Base-by-base conservation (phyloP, 2,113 vertebrate genomes). In the Malurus melanocephalus region DNA sequence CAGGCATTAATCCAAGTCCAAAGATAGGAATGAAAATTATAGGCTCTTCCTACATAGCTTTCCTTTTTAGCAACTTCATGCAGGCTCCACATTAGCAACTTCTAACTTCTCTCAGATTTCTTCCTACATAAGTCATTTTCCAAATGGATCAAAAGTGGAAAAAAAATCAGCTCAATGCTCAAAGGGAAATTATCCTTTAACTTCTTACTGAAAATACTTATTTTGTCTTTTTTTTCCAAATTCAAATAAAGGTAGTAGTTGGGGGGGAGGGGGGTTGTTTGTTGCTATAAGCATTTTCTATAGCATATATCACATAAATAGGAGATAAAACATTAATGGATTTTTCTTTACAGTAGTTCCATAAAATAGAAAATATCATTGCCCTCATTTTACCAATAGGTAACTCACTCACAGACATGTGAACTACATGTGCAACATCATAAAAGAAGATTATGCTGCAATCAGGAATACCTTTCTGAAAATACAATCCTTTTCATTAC, bases 21-120 rank as follows among this genome's bases (percentile, higher is more conserved):
- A 97, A 97, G 95, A 97, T 97, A 97, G 97, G 89, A 95, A 86
- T 93, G 92, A 97, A 97, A 97, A 97, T 97, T 97, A 97, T 92
- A 97, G 96, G 93, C 93, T 97, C 97, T 96, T 97, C 97, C 97
- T 96, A 97, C 97, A 96, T 95, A 92, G 84, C 88, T 92, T 96
- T 96, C 97, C 96, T 96, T 97, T 97, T 96, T 97, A 97, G 96
- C 84, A 95, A 80, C 93, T 93, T 87, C 80, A 95, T 93, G 94
- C 96, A 94, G 88, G 87, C 93, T 94, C 89, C 80, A 87, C 90
- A 93, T 97, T 95, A 96, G 62, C 93, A 96, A 96, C 82, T 85
- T 89, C 95, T 94, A 94, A 93, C 93, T 94, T 93, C 94, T 94
- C 90, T 85, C 53, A 88, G 76, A 95, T 90, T 92, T 94, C 94